Conservation (phyloP, 2,113 vertebrate genomes). For the Sigmodon hispidus region DNA sequence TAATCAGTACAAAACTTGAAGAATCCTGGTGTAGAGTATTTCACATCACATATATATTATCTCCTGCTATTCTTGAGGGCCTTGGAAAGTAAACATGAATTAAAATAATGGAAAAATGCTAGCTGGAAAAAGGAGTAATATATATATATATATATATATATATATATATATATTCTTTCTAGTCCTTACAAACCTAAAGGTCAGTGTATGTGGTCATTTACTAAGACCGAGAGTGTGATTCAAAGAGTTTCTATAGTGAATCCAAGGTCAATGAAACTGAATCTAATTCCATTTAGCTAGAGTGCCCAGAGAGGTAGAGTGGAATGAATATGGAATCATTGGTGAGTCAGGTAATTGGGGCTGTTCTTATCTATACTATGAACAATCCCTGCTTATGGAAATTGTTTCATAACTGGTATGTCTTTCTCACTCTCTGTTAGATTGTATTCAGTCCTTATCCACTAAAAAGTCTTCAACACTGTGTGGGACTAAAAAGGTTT, state of each 20-base stretch:
- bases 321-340: neutral
- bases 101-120: neutral
- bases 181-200: neutral
- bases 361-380: neutral
- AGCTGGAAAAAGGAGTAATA: neutral
- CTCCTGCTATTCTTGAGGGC: neutral
- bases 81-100: neutral
- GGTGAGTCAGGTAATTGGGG: neutral
- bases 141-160: no score
- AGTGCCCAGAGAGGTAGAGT: neutral
- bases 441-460: neutral
- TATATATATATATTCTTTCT: neutral
- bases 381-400: neutral
- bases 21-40: neutral
- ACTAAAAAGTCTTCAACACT: neutral
- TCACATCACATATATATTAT: neutral
- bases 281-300: neutral
- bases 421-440: neutral
- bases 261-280: neutral
- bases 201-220: neutral
- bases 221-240: neutral
- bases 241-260: neutral
- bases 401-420: neutral
- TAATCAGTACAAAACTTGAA: neutral
- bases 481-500: neutral